Conservation (phyloP, 2,888 invertebrate genomes). For the Drosophila nigritarsus region DNA sequence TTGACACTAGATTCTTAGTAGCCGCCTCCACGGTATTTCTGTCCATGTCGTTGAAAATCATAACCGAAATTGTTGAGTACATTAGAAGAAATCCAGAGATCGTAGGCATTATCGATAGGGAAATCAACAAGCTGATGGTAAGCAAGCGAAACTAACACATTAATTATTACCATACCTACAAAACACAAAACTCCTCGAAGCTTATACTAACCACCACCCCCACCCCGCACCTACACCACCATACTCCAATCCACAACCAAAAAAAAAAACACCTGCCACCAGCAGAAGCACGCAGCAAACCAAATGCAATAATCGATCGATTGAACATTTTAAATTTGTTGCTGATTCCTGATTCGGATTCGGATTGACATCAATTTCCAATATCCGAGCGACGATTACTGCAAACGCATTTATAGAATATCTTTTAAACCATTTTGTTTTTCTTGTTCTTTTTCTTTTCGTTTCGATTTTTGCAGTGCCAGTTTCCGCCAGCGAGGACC, state of each 20-base stretch:
- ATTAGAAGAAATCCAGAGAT: constrained; percentile 84
- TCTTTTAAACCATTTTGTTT: neutral
- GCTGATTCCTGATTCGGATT: neutral
- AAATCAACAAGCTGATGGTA: constrained; percentile 83
- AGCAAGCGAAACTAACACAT: constrained; percentile 45
- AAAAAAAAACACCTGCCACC: neutral
- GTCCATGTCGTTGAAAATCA: constrained; percentile 83
- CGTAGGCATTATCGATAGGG: constrained; percentile 82
- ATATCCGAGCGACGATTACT: neutral
- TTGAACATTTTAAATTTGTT: neutral
- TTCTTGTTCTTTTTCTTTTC: constrained; percentile 51
- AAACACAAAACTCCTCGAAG: neutral
- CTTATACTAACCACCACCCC: neutral
- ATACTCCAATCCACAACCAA: neutral
- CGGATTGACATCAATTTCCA: neutral
- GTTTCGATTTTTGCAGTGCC: constrained; percentile 85
- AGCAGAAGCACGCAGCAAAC: neutral
- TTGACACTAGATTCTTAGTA: constrained; percentile 83
- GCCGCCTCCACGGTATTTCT: constrained; percentile 84
- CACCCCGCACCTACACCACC: neutral
- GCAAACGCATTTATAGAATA: neutral
- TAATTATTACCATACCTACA: neutral
- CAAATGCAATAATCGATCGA: neutral
- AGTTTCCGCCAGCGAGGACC: constrained; percentile 87
- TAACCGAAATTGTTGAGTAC: constrained; percentile 83